phyloP scores from a whole-genome alignment of 2,113 vertebrate species.

The Brevimyrus niger region DNA sequence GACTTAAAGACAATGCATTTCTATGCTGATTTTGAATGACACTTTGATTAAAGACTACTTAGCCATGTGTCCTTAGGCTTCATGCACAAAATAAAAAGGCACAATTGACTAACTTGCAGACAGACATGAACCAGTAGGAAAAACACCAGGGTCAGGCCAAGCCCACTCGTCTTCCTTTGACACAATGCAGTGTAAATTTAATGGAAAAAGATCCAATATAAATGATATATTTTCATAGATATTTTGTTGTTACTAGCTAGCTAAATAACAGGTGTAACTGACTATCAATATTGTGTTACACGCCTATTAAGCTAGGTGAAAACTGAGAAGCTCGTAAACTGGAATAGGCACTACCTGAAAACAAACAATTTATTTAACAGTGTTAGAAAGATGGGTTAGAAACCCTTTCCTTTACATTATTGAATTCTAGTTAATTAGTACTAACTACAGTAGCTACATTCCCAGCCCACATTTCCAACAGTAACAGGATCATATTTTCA shows the following conservation, averaged over 20 bases:
- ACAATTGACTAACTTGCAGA: neutral
- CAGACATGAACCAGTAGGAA: neutral
- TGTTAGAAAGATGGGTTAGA: neutral
- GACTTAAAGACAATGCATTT: neutral
- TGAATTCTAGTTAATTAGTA: neutral
- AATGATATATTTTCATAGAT: neutral
- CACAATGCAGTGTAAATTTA: neutral
- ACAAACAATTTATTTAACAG: neutral
- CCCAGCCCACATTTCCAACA: neutral
- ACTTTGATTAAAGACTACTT: neutral
- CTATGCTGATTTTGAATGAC: neutral
- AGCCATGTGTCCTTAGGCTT: neutral
- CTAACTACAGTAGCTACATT: neutral
- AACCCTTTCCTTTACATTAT: neutral
- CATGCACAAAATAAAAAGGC: neutral
- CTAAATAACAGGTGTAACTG: neutral
- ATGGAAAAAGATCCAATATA: neutral
- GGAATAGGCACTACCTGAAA: neutral
- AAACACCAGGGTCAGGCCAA: neutral
- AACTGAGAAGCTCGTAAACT: neutral
- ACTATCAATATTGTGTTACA: neutral
- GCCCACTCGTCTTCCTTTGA: neutral
- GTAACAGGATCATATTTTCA: neutral
- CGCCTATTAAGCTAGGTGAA: neutral
- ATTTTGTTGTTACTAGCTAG: neutral